Evolutionary conservation across 2,797 vertebrate species (phyloP), one percentile per base, ranked within the genome.

Genomic region (Betta splendens): DNA sequence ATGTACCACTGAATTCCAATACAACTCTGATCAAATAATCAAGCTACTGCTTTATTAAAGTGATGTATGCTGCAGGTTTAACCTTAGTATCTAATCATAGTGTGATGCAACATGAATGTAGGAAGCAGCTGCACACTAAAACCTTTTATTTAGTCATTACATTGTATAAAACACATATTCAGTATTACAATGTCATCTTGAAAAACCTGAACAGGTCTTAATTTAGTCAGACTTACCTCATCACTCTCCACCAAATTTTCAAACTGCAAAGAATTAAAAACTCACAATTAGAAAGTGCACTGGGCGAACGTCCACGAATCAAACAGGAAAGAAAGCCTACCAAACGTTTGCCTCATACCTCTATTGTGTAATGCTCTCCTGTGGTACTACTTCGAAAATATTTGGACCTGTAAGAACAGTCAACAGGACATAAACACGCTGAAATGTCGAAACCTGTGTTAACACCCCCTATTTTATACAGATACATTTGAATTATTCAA

Each of bases 161-260:
- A 0, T 26, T 43, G 53, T 10, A 18, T 9, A 33, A 42, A 64
- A 47, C 45, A 25, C 20, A 20, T 10, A 46, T 21, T 46, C 32
- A 8, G 12, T 44, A 10, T 43, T 59, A 35, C 10, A 35, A 7
- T 28, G 9, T 26, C 1, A 10, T 18, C 5, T n/a, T 3, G 45
- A 16, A 7, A n/a, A 16, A 33, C 2, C 2, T n/a, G 32, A 33
- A 7, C 13, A 5, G 2, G 13, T 2, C 5, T 50, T 21, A 3
- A 38, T 58, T 20, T 44, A 12, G 31, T 28, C 11, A 55, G 18
- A 90, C 95, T 89, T 83, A 98, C 97, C 90, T 99, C 97, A 87
- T 99, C 97, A 9, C 97, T 98, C 85, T 98, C 96, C 46, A 98
- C 97, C 25, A 99, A 91, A 80, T 99, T 99, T 83, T 99, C 97